Percentiles rank a stretch among this genome's conserved stretches.
These are phyloP conservation scores for Sebastes kiyomatsui DNA, from an alignment of 2,797 vertebrate species.

Conservation along the genomic window DNA sequence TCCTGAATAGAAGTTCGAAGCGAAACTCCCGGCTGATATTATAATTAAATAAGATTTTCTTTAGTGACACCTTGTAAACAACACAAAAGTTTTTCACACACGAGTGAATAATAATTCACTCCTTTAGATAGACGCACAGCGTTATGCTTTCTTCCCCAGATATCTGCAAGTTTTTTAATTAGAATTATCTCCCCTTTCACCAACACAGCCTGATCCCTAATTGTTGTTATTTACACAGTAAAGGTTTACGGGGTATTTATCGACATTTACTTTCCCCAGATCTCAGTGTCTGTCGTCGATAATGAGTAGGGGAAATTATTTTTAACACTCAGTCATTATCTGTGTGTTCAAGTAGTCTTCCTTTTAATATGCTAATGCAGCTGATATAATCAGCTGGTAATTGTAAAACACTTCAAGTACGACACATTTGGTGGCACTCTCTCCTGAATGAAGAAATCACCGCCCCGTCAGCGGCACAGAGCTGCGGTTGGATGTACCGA, in stretches of 20 bases:
- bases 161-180: slow-evolving; percentile 73
- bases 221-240: slow-evolving; percentile 80
- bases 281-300: slow-evolving; percentile 64
- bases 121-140: slow-evolving; percentile 12
- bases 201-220: slow-evolving; percentile 63
- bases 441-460: slow-evolving; percentile 72
- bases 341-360: slow-evolving; percentile 77
- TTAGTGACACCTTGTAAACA: slow-evolving; percentile 40
- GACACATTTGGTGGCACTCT: slow-evolving; percentile 64
- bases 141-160: slow-evolving; percentile 38
- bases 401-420: slow-evolving; percentile 80
- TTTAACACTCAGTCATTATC: slow-evolving; percentile 80
- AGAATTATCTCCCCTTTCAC: slow-evolving; percentile 68
- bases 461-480: slow-evolving; percentile 21
- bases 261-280: slow-evolving; percentile 52
- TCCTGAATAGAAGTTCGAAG: background rate
- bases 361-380: slow-evolving; percentile 82
- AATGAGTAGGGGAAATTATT: slow-evolving; percentile 78
- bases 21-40: background rate
- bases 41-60: slow-evolving; percentile 13
- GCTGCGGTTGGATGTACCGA: slow-evolving; percentile 19
- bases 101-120: slow-evolving; percentile 23
- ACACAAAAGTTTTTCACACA: slow-evolving; percentile 52
- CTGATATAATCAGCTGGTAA: slow-evolving; percentile 80
- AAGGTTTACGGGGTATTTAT: slow-evolving; percentile 76